Conservation (phyloP, 2,113 vertebrate genomes). For the Crotalus horridus region DNA sequence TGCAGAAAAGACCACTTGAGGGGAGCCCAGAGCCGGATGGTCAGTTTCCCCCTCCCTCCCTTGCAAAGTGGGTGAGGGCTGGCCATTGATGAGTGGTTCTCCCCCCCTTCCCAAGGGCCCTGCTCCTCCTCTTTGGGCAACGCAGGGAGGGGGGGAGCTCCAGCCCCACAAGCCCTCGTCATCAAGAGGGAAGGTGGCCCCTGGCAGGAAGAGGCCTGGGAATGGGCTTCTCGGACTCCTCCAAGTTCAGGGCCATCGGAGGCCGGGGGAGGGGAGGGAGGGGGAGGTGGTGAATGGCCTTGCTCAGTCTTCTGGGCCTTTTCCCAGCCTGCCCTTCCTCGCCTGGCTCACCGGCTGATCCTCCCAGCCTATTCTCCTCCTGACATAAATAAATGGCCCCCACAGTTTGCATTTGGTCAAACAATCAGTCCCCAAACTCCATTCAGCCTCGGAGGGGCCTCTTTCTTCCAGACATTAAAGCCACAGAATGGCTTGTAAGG, state of each 20-base stretch:
- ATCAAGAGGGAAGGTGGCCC: constrained; percentile 47
- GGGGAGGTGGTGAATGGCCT: constrained; percentile 13
- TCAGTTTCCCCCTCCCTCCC: background rate
- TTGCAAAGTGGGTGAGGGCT: background rate
- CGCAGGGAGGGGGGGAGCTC: constrained; percentile 53
- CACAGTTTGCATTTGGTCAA: constrained; percentile 60
- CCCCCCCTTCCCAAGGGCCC: constrained; percentile 69
- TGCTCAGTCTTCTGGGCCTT: constrained; percentile 52
- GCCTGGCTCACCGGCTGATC: constrained; percentile 65
- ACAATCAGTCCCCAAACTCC: constrained; percentile 68
- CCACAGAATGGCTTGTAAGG: constrained; percentile 66
- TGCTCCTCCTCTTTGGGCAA: constrained; percentile 43
- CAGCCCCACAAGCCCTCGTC: constrained; percentile 42
- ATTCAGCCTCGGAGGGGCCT: constrained; percentile 68
- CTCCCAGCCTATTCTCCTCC: constrained; percentile 64
- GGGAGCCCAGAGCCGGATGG: background rate
- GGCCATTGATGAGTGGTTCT: background rate
- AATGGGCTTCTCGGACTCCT: constrained; percentile 47
- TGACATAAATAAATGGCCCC: constrained; percentile 73
- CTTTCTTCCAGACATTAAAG: constrained; percentile 69
- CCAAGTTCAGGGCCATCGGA: constrained; percentile 65
- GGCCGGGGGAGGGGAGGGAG: background rate
- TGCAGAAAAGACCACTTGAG: background rate
- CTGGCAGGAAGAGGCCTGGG: constrained; percentile 63
- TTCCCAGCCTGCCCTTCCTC: constrained; percentile 46